phyloP scores from a whole-genome alignment of 2,113 vertebrate genomes.

The Perca flavescens region DNA sequence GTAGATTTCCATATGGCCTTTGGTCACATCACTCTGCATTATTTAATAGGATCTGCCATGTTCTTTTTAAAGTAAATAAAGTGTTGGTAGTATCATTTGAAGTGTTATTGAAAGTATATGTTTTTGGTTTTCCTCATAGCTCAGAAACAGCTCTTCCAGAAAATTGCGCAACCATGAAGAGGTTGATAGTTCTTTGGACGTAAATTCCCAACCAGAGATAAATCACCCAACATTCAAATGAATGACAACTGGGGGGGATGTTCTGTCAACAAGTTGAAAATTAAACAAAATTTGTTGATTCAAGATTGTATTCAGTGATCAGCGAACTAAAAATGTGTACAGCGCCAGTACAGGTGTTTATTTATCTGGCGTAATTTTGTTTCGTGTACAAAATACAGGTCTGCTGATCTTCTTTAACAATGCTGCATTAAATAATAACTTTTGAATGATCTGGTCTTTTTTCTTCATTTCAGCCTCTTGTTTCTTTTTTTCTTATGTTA shows the following conservation, averaged over 20 bases:
- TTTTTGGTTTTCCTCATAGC: neutral
- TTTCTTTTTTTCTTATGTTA: too few relatives aligned
- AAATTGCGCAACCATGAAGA: neutral
- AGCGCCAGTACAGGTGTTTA: neutral
- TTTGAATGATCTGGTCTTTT: neutral
- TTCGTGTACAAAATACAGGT: neutral
- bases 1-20: neutral
- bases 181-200: neutral
- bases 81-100: neutral
- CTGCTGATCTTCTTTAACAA: neutral
- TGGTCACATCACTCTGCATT: neutral
- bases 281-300: neutral
- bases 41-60: neutral
- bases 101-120: neutral
- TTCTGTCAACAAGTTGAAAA: neutral
- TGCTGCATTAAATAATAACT: neutral
- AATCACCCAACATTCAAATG: constrained; percentile 32
- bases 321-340: neutral
- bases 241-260: neutral
- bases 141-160: constrained; percentile 13
- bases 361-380: neutral
- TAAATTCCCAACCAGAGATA: constrained; percentile 45
- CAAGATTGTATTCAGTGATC: neutral
- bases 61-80: neutral
- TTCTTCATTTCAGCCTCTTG: neutral